phyloP scores from a whole-genome alignment of 2,797 vertebrate genomes.

The Rhinogobio ventralis region DNA sequence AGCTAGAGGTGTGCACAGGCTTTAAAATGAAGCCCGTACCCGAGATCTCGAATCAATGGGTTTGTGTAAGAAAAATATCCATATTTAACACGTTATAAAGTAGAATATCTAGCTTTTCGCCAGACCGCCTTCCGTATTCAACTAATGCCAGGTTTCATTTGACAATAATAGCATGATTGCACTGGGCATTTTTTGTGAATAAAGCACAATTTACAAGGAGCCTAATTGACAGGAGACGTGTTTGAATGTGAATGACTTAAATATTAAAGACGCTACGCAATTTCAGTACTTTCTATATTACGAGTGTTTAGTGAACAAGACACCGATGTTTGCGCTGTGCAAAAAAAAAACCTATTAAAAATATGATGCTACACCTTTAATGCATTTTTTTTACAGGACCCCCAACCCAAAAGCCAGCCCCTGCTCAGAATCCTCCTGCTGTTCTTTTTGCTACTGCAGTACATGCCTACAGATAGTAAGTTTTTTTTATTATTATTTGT shows the following conservation, averaged over 20 bases:
- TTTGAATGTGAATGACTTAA: neutral
- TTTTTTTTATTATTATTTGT: conserved; percentile 24
- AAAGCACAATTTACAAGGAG: neutral
- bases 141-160: neutral
- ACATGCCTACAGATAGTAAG: conserved; percentile 92
- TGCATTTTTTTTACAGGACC: conserved; percentile 57
- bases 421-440: conserved; percentile 70
- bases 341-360: neutral
- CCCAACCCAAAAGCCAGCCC: conserved; percentile 73
- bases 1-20: no score
- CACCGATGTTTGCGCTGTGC: neutral
- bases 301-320: neutral
- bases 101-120: no score
- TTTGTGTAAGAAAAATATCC: no score
- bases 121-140: no score
- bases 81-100: no score
- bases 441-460: conserved; percentile 87
- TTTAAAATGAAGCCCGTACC: no score
- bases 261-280: neutral
- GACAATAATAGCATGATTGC: neutral
- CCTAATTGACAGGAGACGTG: neutral
- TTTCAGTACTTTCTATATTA: neutral
- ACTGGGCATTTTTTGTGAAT: neutral
- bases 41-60: no score
- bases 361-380: neutral